Evolutionary conservation across 2,888 invertebrate species (phyloP), one percentile per base, ranked within the genome.

Genomic region (Matsumyia berberina): DNA sequence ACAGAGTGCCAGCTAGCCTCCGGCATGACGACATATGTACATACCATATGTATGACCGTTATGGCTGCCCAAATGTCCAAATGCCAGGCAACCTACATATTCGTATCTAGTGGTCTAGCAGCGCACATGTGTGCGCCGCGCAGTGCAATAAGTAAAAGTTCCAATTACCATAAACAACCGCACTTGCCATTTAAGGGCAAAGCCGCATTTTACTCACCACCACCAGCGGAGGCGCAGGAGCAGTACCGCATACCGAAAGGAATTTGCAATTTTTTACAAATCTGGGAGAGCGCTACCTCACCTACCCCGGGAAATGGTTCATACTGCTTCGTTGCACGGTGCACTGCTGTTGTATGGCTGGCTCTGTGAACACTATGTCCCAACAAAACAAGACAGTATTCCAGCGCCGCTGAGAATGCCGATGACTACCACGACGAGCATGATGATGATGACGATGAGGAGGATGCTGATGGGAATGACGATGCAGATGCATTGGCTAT

Each of bases 131-230:
- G 70, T 66, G 49, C 39, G 42, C n/a, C 53, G 24, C 67, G 24
- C 76, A 15, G 57, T 60, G 80, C 76, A 76, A 86, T 81, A 86
- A 86, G 80, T 86, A 80, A 86, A 86, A 86, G 85, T 86, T 80
- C 85, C 85, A 86, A 86, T 86, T 86, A 86, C 80, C 85, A 86
- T 86, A 86, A 86, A 86, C 85, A 86, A 86, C 85, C 70, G 70
- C 76, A 86, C 85, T 80, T 86, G 76, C 85, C 85, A 76, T 86
- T 81, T 86, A 86, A 86, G 85, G 80, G 80, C 76, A 80, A 70
- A 76, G 74, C 85, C 57, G 73, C 80, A 76, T 74, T 80, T 86
- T 70, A 57, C 29, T 62, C 73, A 44, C 82, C 76, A 66, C 69
- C 39, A 44, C 39, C 24, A 24, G 2, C 24, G 9, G 15, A 60